phyloP scores from a whole-genome alignment of 2,888 invertebrate genomes.

The Agrypnus murinus region DNA sequence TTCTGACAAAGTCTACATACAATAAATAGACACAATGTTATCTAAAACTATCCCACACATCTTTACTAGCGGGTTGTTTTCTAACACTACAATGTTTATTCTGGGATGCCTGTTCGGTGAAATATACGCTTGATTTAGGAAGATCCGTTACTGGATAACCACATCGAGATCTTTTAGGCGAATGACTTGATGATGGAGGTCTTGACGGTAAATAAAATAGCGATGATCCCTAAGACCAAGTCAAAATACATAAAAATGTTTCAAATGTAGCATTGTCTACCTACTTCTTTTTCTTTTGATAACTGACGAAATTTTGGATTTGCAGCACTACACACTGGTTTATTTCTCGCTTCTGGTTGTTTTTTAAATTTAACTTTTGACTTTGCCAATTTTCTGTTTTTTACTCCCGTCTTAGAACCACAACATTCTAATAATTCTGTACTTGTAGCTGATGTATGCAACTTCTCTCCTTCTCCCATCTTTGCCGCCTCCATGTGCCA shows the following conservation, averaged over 20 bases:
- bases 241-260: too few relatives aligned
- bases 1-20: too few relatives aligned
- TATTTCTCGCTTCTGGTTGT: background rate
- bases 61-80: conserved; percentile 58
- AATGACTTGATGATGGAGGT: conserved; percentile 38
- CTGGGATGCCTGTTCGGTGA: conserved; percentile 19
- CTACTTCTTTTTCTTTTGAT: conserved; percentile 8
- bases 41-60: conserved; percentile 64
- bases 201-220: conserved; percentile 58
- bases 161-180: conserved; percentile 3
- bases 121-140: conserved; percentile 32
- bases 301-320: conserved; percentile 3
- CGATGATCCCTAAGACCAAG: conserved; percentile 28
- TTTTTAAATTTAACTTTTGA: conserved; percentile 36
- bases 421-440: conserved; percentile 48
- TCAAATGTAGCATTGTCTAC: too few relatives aligned
- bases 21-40: conserved; percentile 20
- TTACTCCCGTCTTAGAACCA: conserved; percentile 37
- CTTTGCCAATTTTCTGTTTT: conserved; percentile 36
- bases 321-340: too few relatives aligned
- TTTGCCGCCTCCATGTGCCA: conserved; percentile 56
- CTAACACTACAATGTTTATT: conserved; percentile 26
- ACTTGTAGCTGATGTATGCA: conserved; percentile 56
- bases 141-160: conserved; percentile 10
- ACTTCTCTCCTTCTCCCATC: conserved; percentile 49